Percentiles rank a stretch among this genome's conserved stretches.
phyloP scores from a whole-genome alignment of 35 echinoderm and acorn worm genomes.

The Heliocidaris erythrogramma region DNA sequence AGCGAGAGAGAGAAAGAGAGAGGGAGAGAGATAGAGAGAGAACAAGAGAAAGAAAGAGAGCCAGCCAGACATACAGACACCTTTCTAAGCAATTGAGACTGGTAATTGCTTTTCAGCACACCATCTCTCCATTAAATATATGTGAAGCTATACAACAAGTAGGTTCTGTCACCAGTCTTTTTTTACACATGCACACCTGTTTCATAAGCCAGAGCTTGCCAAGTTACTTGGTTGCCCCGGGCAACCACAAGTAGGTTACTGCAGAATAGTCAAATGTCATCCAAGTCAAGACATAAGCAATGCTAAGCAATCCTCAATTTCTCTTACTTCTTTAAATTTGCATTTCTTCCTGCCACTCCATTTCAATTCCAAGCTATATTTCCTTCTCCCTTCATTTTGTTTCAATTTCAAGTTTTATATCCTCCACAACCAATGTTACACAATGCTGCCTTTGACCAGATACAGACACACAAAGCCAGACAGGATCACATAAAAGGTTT shows the following conservation, averaged over 20 bases:
- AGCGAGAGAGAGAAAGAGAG: background rate
- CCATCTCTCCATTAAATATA: background rate
- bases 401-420: background rate
- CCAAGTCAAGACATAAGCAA: background rate
- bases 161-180: background rate
- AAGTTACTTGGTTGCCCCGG: background rate
- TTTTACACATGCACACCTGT: background rate
- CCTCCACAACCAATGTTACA: background rate
- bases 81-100: background rate
- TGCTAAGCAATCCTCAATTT: background rate
- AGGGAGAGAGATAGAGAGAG: background rate
- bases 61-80: background rate
- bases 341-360: background rate
- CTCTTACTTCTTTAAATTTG: background rate
- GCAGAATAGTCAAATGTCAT: background rate
- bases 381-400: background rate
- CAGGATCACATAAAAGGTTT: too few relatives aligned
- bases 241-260: background rate
- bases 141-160: background rate
- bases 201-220: background rate
- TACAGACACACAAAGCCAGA: too few relatives aligned
- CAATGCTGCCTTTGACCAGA: background rate
- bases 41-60: background rate
- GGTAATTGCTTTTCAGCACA: background rate
- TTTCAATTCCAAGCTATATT: background rate